These are phyloP conservation scores for Julus scanicus DNA, from an alignment of 2,888 invertebrate genomes.

Conservation along the genomic window DNA sequence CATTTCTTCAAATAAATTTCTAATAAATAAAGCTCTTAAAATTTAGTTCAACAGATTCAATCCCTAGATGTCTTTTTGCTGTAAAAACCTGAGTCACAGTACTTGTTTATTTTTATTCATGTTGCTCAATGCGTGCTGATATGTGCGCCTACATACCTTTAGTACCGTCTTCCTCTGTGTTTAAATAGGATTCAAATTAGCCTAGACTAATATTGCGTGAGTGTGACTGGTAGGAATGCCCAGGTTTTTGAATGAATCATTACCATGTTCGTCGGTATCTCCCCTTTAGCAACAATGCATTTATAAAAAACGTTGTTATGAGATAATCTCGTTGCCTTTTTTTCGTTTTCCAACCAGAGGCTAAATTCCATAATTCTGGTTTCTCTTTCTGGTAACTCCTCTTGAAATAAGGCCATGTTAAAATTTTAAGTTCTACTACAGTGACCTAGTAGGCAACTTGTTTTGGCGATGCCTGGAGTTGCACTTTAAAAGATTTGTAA, in stretches of 20 bases:
- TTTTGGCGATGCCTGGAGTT: background rate
- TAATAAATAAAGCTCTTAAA: too few relatives aligned
- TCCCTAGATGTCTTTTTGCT: too few relatives aligned
- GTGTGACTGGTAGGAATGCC: background rate
- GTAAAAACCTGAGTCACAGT: too few relatives aligned
- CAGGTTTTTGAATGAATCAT: background rate
- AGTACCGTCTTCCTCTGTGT: too few relatives aligned
- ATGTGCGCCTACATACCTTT: too few relatives aligned
- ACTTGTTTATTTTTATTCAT: too few relatives aligned
- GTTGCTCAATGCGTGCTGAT: too few relatives aligned
- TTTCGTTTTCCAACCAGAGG: conserved; percentile 1
- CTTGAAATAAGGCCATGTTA: background rate
- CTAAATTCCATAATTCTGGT: conserved; percentile 4
- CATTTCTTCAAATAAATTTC: too few relatives aligned
- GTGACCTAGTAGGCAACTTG: conserved; percentile 28
- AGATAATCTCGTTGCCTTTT: background rate
- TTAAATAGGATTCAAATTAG: background rate
- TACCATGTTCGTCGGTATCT: background rate
- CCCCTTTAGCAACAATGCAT: conserved; percentile 28
- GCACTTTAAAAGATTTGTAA: background rate
- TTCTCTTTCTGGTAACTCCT: conserved; percentile 6
- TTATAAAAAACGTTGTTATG: background rate
- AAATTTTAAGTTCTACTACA: conserved; percentile 6
- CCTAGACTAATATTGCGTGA: background rate
- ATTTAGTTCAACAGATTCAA: too few relatives aligned